A percentile compares a stretch with the other conserved stretches of the same genome.
Evolutionary conservation across 1,140 invertebrate species (phyloP).

Genomic region (Leucophenga varia): DNA sequence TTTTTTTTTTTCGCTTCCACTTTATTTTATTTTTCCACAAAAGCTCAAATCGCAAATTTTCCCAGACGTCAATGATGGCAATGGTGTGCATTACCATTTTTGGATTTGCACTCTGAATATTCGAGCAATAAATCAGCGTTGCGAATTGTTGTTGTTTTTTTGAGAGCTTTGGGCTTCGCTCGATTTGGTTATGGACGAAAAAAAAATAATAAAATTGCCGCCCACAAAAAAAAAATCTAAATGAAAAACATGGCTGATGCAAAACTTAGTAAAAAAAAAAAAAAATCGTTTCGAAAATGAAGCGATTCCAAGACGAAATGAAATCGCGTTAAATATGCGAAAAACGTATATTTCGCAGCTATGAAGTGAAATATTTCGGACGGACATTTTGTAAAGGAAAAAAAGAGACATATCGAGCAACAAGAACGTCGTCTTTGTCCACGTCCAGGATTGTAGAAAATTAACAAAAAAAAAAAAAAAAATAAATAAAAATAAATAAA

Average conservation of each 20-base stretch:
- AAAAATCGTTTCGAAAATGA: no score
- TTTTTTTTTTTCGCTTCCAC: not conserved
- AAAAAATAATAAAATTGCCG: not conserved
- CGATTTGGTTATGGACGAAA: not conserved
- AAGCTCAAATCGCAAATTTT: no score
- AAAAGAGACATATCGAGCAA: constrained; percentile 9
- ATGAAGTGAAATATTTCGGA: constrained; percentile 13
- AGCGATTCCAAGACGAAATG: not conserved
- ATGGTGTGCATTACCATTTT: no score
- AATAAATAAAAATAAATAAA: no score
- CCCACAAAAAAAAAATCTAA: no score
- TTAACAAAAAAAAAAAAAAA: constrained; percentile 15
- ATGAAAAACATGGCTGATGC: no score
- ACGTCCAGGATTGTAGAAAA: constrained; percentile 2
- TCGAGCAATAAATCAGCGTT: constrained; percentile 32
- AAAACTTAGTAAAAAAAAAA: no score
- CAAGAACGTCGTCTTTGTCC: not conserved
- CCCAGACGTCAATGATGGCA: no score
- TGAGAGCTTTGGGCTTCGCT: not conserved
- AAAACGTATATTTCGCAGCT: constrained; percentile 31
- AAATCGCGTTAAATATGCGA: constrained; percentile 27
- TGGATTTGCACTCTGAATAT: constrained; percentile 30
- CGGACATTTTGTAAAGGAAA: no score
- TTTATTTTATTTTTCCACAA: no score
- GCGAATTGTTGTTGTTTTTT: not conserved